Percentiles rank a stretch among this genome's conserved stretches.
Evolutionary conservation across 1,140 invertebrate species (phyloP).

Genomic region (Kradibia gibbosae): DNA sequence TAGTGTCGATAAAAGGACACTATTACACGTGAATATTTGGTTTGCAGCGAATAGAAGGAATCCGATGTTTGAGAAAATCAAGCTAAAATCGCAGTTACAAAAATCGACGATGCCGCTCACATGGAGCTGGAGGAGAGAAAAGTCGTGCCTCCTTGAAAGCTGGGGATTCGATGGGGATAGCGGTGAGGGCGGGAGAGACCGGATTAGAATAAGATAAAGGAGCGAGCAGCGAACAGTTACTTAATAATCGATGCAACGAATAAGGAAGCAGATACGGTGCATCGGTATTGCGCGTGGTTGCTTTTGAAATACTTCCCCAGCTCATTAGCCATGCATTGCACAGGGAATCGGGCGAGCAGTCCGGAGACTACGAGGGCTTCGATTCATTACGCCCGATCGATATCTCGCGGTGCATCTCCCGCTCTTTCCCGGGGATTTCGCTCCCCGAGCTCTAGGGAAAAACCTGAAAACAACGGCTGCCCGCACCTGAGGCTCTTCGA

Average conservation of each 20-base stretch:
- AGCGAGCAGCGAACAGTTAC: constrained; percentile 6
- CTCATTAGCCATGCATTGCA: constrained; percentile 47
- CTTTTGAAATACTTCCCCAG: constrained; percentile 44
- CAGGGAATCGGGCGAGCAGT: background rate
- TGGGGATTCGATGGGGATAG: constrained; percentile 23
- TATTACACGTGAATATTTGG: background rate
- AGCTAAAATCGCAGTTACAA: background rate
- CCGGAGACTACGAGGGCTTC: constrained; percentile 2
- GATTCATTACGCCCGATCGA: constrained; percentile 43
- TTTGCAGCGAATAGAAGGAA: background rate
- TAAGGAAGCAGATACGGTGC: constrained; percentile 7
- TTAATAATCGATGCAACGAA: constrained; percentile 27
- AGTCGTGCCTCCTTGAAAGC: background rate
- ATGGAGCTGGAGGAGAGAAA: background rate
- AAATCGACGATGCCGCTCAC: background rate
- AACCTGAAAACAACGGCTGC: background rate
- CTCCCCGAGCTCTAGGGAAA: background rate
- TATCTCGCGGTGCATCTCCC: constrained; percentile 32
- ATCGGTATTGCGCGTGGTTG: constrained; percentile 36
- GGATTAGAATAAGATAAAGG: background rate
- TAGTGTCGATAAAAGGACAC: background rate
- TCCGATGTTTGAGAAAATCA: background rate
- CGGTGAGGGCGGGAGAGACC: constrained; percentile 12
- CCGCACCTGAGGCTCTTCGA: background rate
- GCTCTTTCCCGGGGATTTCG: constrained; percentile 7